Conservation (phyloP, 2,888 invertebrate species). For the Megamerina dolium region DNA sequence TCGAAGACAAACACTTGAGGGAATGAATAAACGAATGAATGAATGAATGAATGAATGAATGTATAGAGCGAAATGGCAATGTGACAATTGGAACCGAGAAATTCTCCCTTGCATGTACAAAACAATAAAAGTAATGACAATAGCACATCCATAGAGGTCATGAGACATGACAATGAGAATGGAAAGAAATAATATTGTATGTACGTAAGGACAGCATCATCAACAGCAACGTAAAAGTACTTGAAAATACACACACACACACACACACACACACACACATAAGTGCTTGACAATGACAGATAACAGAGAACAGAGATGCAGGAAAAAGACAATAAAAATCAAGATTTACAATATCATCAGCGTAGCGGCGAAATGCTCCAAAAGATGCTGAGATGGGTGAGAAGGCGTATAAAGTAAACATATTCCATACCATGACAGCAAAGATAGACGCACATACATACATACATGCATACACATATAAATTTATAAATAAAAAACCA, state of each 20-base stretch:
- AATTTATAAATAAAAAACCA: not conserved
- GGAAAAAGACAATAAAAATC: conserved; percentile 9
- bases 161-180: conserved; percentile 18
- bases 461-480: not conserved
- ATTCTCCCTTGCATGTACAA: no score
- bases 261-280: no score
- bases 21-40: no score
- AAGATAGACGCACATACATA: not conserved
- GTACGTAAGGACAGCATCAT: conserved; percentile 1
- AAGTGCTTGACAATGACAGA: conserved; percentile 29
- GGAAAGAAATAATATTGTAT: no score
- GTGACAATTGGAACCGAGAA: no score
- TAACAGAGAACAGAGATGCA: conserved; percentile 14
- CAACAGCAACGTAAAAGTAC: conserved; percentile 22
- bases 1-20: conserved; percentile 16
- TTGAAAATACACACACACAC: no score
- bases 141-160: conserved; percentile 25
- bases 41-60: no score
- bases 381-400: no score
- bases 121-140: no score
- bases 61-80: no score
- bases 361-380: conserved; percentile 13
- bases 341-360: conserved; percentile 12
- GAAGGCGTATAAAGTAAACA: not conserved
- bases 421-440: not conserved